These are phyloP conservation scores for Chrysemys picta DNA, from an alignment of 2,113 vertebrate species.

Conservation along the genomic window DNA sequence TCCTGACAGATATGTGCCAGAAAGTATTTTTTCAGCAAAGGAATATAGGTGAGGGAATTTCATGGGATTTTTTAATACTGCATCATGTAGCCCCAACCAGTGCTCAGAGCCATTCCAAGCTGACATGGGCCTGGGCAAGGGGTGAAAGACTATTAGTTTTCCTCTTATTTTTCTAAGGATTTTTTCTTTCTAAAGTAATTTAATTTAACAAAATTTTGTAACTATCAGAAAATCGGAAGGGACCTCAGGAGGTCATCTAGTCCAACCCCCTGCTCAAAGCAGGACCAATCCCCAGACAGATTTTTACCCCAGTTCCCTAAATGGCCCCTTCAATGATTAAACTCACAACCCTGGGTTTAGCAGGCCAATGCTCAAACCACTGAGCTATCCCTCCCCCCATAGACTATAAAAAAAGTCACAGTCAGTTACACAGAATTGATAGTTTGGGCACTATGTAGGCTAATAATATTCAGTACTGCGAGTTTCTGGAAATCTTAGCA, in stretches of 20 bases:
- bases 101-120: background rate
- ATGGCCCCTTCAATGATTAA: too few species aligned
- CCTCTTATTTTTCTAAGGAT: background rate
- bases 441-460: background rate
- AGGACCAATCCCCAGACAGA: too few species aligned
- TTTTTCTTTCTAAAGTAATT: background rate
- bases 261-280: too few species aligned
- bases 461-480: background rate
- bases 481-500: background rate
- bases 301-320: too few species aligned
- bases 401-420: background rate
- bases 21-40: background rate
- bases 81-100: background rate
- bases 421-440: rapidly evolving
- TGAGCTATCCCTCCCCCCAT: too few species aligned
- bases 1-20: rapidly evolving
- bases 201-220: background rate
- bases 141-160: background rate
- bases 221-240: background rate
- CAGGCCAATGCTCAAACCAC: too few species aligned
- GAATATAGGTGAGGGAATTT: background rate
- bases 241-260: too few species aligned
- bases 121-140: background rate
- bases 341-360: too few species aligned
- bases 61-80: background rate